Evolutionary conservation across 2,113 vertebrate genomes (phyloP), one percentile per base, ranked within the genome.

Genomic region (Illadopsis cleaveri): DNA sequence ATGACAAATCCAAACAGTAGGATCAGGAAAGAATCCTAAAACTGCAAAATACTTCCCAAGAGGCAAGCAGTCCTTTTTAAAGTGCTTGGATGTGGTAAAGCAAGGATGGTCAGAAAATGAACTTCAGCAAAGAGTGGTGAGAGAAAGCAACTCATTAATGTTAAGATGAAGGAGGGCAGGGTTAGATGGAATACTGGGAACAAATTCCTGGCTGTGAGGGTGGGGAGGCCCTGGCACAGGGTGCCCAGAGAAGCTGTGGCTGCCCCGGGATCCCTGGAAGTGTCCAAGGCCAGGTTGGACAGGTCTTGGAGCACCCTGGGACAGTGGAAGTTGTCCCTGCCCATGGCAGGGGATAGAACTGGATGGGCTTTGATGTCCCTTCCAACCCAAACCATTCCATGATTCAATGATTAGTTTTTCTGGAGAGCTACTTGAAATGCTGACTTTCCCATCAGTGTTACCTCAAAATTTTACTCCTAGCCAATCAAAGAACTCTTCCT

Each of bases 321-420:
- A 0, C 0, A 1, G 21, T 73, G 50, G 44, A 0, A 57, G 2
- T 0, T 50, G 35, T 48, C 57, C 20, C 30, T 42, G 65, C 9
- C 28, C 38, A 8, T 35, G 35, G 40, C n/a, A 21, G 15, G 20
- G 7, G 5, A 24, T 8, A 24, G 33, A 8, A 56, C 2, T 6
- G 6, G 9, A 25, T 62, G 25, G 5, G 1, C 4, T 71, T 31
- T 20, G 8, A 56, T 6, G 35, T 48, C 13, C 6, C 7, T 64
- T 56, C 3, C 0, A 72, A 19, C 25, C 30, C 42, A 80, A 56
- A 37, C 9, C 17, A 23, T 50, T 64, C 18, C 8, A 13, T 31
- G 17, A 15, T 40, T 57, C 11, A 8, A 3, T 58, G 9, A 33
- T 50, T 38, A 33, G 0, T 38, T 79, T 65, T 73, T 38, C 6